Evolutionary conservation across 1,140 invertebrate species (phyloP).

Genomic region (Megalopta genalis): DNA sequence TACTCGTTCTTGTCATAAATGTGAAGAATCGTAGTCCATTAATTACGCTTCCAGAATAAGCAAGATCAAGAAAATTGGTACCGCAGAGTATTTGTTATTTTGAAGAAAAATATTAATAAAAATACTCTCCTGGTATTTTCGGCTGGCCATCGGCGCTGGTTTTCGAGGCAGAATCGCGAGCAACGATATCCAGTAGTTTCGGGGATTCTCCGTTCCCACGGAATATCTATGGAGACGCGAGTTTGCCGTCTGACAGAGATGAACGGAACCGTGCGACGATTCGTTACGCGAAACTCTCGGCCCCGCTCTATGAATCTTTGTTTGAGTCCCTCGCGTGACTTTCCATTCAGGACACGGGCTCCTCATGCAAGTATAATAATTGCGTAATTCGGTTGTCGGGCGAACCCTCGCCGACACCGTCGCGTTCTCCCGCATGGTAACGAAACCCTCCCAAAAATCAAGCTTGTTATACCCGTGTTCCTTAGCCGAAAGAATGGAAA

Average conservation of each 20-base stretch:
- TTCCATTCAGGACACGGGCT: background rate
- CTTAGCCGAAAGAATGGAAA: background rate
- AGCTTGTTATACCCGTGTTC: background rate
- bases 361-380: conserved; percentile 4
- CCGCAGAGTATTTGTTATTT: no score
- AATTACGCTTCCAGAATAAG: no score
- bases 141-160: no score
- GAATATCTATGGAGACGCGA: conserved; percentile 13
- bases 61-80: no score
- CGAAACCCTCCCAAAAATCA: background rate
- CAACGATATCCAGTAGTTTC: conserved; percentile 2
- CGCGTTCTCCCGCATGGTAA: background rate
- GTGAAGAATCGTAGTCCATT: no score
- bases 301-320: conserved; percentile 29
- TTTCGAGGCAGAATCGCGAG: background rate
- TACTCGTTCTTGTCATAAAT: no score
- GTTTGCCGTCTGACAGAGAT: background rate
- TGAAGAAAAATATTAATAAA: no score
- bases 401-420: background rate
- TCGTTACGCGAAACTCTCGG: conserved; percentile 19
- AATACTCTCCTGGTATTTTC: no score
- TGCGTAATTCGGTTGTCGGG: background rate
- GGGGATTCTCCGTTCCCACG: background rate
- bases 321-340: conserved; percentile 20
- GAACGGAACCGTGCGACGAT: conserved; percentile 12